Percentiles rank a stretch among this genome's conserved stretches.
These are phyloP conservation scores for Drosophila algonquin DNA, from an alignment of 2,888 invertebrate genomes.

Conservation along the genomic window DNA sequence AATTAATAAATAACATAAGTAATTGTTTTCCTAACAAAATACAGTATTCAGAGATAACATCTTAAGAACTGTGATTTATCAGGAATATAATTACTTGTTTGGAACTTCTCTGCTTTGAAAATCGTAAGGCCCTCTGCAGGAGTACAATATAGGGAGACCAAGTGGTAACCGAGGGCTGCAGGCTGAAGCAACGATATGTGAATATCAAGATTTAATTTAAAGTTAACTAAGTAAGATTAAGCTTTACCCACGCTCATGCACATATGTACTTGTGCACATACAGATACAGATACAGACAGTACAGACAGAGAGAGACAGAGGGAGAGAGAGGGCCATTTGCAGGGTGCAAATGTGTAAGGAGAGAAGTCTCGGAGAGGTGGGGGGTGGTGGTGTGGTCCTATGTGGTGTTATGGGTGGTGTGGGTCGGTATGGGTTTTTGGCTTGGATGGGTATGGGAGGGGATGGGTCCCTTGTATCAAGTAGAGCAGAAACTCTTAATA, in stretches of 20 bases:
- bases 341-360: conserved; percentile 52
- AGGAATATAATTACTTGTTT: too few relatives aligned
- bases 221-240: conserved; percentile 81
- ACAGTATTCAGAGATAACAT: too few relatives aligned
- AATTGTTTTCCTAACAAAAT: too few relatives aligned
- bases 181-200: conserved; percentile 69
- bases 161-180: neutral
- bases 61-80: too few relatives aligned
- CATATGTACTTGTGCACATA: conserved; percentile 19
- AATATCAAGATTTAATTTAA: conserved; percentile 83
- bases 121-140: neutral
- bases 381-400: conserved; percentile 5
- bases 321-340: conserved; percentile 26
- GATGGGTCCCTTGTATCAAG: conserved; percentile 64
- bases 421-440: neutral
- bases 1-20: too few relatives aligned
- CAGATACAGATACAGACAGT: conserved; percentile 22
- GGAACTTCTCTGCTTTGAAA: neutral
- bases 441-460: conserved; percentile 3
- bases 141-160: neutral
- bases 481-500: conserved; percentile 83
- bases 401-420: conserved; percentile 7
- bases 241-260: conserved; percentile 63
- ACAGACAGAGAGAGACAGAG: neutral
- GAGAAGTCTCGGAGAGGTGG: conserved; percentile 5